Conservation (phyloP, 2,113 vertebrate genomes). For the Elaphurus davidianus region DNA sequence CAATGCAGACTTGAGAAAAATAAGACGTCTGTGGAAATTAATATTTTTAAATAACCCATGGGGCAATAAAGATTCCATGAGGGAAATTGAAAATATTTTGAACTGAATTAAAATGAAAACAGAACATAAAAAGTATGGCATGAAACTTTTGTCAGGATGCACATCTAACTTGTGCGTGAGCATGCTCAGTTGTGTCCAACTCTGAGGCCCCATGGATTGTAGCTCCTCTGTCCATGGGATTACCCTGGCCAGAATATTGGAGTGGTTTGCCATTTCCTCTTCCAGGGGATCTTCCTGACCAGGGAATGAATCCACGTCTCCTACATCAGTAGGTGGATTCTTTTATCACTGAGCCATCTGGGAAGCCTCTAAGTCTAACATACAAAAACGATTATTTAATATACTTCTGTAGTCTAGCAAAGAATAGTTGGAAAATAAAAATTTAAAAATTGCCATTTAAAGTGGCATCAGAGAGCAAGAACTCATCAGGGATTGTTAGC, state of each 20-base stretch:
- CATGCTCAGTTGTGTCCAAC: background rate
- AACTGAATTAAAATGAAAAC: background rate
- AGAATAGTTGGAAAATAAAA: background rate
- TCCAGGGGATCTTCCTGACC: background rate
- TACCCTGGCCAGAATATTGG: background rate
- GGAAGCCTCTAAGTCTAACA: background rate
- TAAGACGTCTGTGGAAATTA: background rate
- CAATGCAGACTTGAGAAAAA: background rate
- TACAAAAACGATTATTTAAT: background rate
- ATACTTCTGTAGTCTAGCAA: background rate
- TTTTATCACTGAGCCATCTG: background rate
- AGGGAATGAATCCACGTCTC: background rate
- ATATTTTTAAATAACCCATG: background rate
- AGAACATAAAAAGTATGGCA: background rate
- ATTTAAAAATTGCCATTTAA: background rate
- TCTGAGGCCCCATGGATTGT: background rate
- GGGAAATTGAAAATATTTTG: background rate
- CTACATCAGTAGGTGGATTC: background rate
- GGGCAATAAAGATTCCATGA: background rate
- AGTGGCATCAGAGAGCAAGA: background rate
- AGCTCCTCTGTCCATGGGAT: background rate
- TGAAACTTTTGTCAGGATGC: background rate
- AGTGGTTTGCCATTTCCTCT: background rate
- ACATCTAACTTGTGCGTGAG: background rate
- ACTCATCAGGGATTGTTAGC: background rate